These are phyloP conservation scores for Salvelinus alpinus DNA, from an alignment of 2,113 vertebrate species.

Conservation along the genomic window DNA sequence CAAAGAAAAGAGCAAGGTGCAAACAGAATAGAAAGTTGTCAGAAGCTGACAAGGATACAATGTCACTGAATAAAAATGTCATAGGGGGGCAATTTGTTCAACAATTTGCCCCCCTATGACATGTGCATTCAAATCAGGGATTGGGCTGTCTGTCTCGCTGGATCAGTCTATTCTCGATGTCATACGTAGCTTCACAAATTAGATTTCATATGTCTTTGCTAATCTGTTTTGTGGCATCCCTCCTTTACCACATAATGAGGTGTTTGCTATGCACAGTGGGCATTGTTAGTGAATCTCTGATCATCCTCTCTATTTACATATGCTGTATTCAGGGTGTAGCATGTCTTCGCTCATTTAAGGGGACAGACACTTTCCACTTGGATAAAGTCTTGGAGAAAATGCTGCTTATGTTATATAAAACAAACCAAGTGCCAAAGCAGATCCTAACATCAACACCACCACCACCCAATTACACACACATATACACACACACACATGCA, in stretches of 20 bases:
- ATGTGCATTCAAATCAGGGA: slow-evolving; percentile 44
- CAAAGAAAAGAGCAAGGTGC: slow-evolving; percentile 6
- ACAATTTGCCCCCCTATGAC: slow-evolving; percentile 47
- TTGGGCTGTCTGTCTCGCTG: slow-evolving; percentile 10
- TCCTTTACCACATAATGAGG: slow-evolving; percentile 59
- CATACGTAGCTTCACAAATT: slow-evolving; percentile 46
- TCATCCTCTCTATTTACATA: slow-evolving; percentile 61
- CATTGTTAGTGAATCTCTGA: slow-evolving; percentile 43
- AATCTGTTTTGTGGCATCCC: slow-evolving; percentile 49
- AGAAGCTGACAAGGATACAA: slow-evolving; percentile 50
- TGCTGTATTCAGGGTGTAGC: slow-evolving; percentile 30
- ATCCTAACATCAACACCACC: no score
- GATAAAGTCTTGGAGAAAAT: slow-evolving; percentile 34
- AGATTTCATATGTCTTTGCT: slow-evolving; percentile 40
- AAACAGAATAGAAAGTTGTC: slow-evolving; percentile 39
- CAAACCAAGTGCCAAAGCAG: neutral
- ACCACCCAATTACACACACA: neutral
- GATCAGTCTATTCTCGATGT: slow-evolving; percentile 37
- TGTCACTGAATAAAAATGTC: slow-evolving; percentile 40
- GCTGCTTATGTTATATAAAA: slow-evolving; percentile 6
- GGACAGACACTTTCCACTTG: slow-evolving; percentile 46
- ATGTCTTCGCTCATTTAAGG: slow-evolving; percentile 50
- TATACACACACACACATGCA: slow-evolving; percentile 5
- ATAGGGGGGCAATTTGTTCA: slow-evolving; percentile 64
- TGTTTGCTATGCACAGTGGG: slow-evolving; percentile 41